These are phyloP conservation scores for Nesospiza acunhae DNA, from an alignment of 2,113 vertebrate genomes.

Conservation along the genomic window DNA sequence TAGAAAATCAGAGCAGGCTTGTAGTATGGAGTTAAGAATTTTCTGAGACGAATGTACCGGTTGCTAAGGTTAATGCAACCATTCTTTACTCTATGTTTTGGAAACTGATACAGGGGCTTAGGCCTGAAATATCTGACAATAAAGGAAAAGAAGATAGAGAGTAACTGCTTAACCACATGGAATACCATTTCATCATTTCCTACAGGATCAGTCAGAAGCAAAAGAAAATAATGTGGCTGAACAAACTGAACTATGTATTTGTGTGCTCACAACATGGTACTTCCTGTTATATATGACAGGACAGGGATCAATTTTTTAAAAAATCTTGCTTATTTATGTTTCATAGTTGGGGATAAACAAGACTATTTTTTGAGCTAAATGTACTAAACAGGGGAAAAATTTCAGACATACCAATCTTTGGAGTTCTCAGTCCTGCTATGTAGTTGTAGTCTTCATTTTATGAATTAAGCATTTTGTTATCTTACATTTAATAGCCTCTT, in stretches of 20 bases:
- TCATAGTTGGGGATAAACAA: not conserved
- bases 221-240: not conserved
- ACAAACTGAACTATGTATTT: not conserved
- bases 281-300: not conserved
- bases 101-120: not conserved
- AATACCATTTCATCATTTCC: not conserved
- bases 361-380: not conserved
- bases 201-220: not conserved
- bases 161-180: not conserved
- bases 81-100: not conserved
- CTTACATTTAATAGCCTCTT: not conserved
- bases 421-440: not conserved
- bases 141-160: not conserved
- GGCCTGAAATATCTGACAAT: not conserved
- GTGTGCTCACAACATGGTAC: not conserved
- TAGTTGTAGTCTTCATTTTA: not conserved
- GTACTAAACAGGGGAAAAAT: not conserved
- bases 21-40: not conserved
- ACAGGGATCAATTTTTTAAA: not conserved
- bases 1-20: not conserved
- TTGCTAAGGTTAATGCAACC: not conserved
- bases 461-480: conserved; percentile 25
- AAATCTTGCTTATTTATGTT: not conserved
- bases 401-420: not conserved
- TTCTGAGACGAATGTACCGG: not conserved